Evolutionary conservation across 2,888 invertebrate species (phyloP).

Genomic region (Drosophila gaucha): DNA sequence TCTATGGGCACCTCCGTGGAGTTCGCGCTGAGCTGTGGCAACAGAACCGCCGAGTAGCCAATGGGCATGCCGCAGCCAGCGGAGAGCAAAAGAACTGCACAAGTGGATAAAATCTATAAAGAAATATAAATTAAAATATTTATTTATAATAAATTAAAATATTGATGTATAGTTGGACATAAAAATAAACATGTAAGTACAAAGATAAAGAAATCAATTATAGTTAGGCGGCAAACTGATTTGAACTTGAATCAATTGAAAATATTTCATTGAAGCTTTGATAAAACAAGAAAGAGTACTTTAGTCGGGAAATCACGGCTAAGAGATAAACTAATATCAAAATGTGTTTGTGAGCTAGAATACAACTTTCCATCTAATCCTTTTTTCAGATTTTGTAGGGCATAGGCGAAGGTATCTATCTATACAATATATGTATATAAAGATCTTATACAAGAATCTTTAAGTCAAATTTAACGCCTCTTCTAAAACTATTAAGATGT

Average conservation of each 20-base stretch:
- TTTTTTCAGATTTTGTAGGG: too few relatives aligned
- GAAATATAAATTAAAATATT: not conserved
- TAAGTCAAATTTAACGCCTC: too few relatives aligned
- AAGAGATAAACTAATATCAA: too few relatives aligned
- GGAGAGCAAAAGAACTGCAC: slow-evolving; percentile 89
- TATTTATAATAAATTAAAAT: too few relatives aligned
- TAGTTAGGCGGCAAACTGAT: not conserved
- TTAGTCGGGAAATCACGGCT: too few relatives aligned
- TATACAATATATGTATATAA: too few relatives aligned
- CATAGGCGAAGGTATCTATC: too few relatives aligned
- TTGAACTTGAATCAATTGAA: not conserved
- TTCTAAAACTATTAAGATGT: too few relatives aligned
- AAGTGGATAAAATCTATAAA: slow-evolving; percentile 89
- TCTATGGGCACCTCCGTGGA: slow-evolving; percentile 87
- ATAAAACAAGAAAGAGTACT: not conserved
- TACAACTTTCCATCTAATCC: not conserved
- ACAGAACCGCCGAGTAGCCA: slow-evolving; percentile 90
- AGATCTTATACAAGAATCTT: too few relatives aligned
- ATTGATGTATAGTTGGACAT: not conserved
- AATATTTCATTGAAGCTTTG: not conserved
- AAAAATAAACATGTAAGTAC: not conserved
- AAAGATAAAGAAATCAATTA: too few relatives aligned
- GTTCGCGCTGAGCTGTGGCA: slow-evolving; percentile 89
- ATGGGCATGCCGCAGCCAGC: slow-evolving; percentile 93
- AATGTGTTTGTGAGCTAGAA: not conserved